Percentiles rank a stretch among this genome's conserved stretches.
phyloP scores from a whole-genome alignment of 2,113 vertebrate species.

The Petaurus breviceps region DNA sequence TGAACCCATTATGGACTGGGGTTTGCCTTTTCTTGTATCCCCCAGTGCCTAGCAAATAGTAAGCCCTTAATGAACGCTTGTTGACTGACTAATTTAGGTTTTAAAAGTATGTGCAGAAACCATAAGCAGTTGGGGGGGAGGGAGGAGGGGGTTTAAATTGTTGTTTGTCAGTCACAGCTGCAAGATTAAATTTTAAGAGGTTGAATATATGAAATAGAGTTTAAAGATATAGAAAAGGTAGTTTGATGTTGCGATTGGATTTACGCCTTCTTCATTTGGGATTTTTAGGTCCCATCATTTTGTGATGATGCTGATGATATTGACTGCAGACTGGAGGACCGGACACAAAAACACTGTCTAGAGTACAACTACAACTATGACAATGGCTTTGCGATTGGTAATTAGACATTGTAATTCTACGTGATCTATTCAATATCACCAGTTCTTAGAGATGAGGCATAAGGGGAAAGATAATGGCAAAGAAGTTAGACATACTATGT shows the following conservation, averaged over 20 bases:
- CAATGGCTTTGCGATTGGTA: constrained; percentile 98
- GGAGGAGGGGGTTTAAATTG: neutral
- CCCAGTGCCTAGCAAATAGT: neutral
- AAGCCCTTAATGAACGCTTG: neutral
- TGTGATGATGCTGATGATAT: constrained; percentile 91
- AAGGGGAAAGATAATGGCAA: neutral
- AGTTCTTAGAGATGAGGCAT: neutral
- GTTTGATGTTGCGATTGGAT: neutral
- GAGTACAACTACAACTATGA: constrained; percentile 99
- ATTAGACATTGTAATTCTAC: constrained; percentile 55
- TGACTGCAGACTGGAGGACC: constrained; percentile 93
- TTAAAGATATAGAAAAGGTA: neutral
- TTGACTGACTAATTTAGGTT: neutral
- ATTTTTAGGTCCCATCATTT: constrained; percentile 93
- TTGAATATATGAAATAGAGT: neutral
- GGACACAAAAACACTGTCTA: constrained; percentile 93
- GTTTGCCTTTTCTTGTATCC: neutral
- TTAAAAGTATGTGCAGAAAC: neutral
- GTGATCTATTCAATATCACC: neutral
- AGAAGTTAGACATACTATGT: neutral
- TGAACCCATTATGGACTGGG: neutral
- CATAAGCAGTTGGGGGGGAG: neutral
- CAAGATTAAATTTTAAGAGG: neutral
- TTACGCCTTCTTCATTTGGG: constrained; percentile 45
- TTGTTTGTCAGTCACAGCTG: neutral